These are phyloP conservation scores for Avahi laniger DNA, from an alignment of 2,797 vertebrate species.

Conservation along the genomic window DNA sequence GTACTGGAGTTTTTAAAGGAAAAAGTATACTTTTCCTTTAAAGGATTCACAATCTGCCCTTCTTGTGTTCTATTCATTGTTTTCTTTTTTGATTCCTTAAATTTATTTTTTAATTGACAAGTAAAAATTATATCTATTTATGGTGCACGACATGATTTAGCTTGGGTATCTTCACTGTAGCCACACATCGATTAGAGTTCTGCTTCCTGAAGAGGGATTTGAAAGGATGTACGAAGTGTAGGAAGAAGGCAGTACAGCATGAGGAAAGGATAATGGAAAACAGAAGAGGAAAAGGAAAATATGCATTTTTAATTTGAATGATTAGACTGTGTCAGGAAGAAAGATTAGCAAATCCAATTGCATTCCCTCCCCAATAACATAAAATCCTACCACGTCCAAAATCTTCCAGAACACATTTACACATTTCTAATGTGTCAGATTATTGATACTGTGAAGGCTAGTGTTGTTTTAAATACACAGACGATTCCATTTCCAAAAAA, in stretches of 20 bases:
- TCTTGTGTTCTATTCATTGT: background rate
- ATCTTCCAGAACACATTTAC: constrained; percentile 43
- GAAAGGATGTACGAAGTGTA: background rate
- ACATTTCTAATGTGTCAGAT: background rate
- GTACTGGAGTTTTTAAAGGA: background rate
- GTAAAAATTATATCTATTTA: background rate
- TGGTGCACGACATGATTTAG: background rate
- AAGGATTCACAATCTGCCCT: background rate
- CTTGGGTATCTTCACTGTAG: background rate
- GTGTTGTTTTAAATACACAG: background rate
- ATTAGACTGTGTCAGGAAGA: background rate
- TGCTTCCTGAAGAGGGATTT: background rate
- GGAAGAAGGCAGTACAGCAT: background rate
- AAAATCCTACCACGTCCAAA: background rate
- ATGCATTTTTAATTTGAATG: background rate
- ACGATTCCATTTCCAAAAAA: background rate
- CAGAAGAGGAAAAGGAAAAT: background rate
- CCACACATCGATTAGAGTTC: background rate
- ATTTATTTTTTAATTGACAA: background rate
- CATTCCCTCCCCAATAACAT: background rate
- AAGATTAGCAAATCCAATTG: constrained; percentile 20
- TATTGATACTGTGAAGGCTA: background rate
- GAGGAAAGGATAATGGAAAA: background rate
- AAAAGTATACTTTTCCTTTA: background rate
- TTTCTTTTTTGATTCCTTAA: background rate